Percentiles rank a stretch among this genome's conserved stretches.
Conservation (phyloP, 2,888 invertebrate genomes). For the Dimorphilus gyrociliatus region DNA sequence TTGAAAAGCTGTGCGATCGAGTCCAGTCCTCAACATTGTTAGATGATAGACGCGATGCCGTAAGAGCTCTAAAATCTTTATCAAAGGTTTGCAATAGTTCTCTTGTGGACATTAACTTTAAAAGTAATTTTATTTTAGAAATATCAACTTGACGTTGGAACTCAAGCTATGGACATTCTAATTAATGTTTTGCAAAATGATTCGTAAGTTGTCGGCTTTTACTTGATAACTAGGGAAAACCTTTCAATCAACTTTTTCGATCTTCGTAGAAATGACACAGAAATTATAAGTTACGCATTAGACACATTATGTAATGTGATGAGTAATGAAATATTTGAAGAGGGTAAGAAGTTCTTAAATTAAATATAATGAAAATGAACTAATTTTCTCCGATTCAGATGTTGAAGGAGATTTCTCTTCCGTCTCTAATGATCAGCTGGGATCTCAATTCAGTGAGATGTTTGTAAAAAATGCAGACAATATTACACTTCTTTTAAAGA, state of each 20-base stretch:
- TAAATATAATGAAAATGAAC: no score
- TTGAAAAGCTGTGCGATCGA: conserved; percentile 80
- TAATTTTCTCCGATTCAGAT: conserved; percentile 1
- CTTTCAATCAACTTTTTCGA: no score
- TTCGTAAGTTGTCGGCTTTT: conserved; percentile 22
- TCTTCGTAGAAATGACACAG: conserved; percentile 54
- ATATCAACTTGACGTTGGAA: conserved; percentile 87
- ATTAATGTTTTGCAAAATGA: conserved; percentile 63
- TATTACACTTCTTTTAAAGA: conserved; percentile 58
- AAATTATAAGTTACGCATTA: conserved; percentile 75
- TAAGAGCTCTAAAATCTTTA: conserved; percentile 70
- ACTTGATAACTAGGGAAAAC: neutral
- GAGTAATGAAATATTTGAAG: conserved; percentile 36
- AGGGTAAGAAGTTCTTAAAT: conserved; percentile 23
- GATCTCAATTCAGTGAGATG: conserved; percentile 69
- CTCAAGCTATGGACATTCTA: conserved; percentile 60
- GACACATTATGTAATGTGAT: conserved; percentile 83
- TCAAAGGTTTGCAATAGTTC: conserved; percentile 35
- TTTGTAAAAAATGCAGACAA: conserved; percentile 77
- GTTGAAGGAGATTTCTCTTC: conserved; percentile 18
- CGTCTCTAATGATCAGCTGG: conserved; percentile 30
- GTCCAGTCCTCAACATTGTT: conserved; percentile 77
- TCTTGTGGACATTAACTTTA: neutral
- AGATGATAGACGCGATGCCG: conserved; percentile 88
- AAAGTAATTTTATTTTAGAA: conserved; percentile 54